Conservation (phyloP, 2,888 invertebrate genomes). For the Andrena fulva region DNA sequence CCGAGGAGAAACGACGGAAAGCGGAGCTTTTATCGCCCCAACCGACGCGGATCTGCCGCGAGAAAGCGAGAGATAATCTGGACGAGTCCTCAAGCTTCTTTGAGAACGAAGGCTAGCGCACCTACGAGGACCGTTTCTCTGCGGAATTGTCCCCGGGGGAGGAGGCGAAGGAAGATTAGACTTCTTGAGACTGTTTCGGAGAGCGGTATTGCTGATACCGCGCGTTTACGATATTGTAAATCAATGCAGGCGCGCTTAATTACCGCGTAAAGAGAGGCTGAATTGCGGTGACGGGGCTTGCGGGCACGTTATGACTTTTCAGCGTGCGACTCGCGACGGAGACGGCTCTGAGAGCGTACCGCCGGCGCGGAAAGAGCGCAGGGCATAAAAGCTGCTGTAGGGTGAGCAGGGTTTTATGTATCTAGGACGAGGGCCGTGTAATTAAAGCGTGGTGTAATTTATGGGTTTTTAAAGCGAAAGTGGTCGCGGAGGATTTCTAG, state of each 20-base stretch:
- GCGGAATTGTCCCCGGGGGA: not conserved
- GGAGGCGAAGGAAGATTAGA: not conserved
- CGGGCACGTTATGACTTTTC: not conserved
- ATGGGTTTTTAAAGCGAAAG: not conserved
- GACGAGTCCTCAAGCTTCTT: not conserved
- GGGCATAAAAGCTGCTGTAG: slow-evolving; percentile 23
- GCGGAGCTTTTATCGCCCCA: slow-evolving; percentile 21
- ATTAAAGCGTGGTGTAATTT: slow-evolving; percentile 35
- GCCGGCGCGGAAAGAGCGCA: slow-evolving; percentile 26
- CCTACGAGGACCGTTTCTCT: not conserved
- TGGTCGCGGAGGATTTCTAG: slow-evolving; percentile 3
- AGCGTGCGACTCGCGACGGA: slow-evolving; percentile 43
- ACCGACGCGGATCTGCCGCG: slow-evolving; percentile 11
- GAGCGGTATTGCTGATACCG: slow-evolving; percentile 33
- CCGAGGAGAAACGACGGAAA: slow-evolving; percentile 26
- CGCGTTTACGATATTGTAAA: slow-evolving; percentile 78
- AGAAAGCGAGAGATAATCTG: slow-evolving; percentile 16
- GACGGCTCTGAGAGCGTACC: slow-evolving; percentile 25
- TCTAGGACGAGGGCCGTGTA: slow-evolving; percentile 5
- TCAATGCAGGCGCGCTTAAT: slow-evolving; percentile 76
- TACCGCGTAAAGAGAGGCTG: slow-evolving; percentile 74
- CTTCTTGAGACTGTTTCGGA: not conserved
- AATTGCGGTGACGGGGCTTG: slow-evolving; percentile 46
- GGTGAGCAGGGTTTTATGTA: not conserved
- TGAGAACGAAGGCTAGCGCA: not conserved